phyloP scores from a whole-genome alignment of 2,113 vertebrate species.

The Anolis sagrei region DNA sequence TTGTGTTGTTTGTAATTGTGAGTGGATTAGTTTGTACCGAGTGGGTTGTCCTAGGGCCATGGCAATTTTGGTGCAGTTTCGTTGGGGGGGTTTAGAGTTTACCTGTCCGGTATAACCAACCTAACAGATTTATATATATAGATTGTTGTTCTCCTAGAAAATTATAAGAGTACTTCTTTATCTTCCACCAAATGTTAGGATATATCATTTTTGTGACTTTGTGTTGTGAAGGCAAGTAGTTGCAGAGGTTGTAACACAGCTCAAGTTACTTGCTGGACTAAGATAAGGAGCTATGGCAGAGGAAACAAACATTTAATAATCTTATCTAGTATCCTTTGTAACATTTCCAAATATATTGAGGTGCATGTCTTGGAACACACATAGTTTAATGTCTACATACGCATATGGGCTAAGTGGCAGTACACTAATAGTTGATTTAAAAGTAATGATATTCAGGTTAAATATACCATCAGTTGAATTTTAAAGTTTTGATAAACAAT shows the following conservation, averaged over 20 bases:
- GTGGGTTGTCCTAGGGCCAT: no score
- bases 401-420: background rate
- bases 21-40: no score
- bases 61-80: no score
- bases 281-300: background rate
- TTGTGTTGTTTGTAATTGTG: no score
- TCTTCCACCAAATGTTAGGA: background rate
- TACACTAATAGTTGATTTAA: no score
- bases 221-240: background rate
- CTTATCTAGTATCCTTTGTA: background rate
- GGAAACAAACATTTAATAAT: background rate
- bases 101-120: no score
- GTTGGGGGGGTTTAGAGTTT: no score
- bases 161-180: background rate
- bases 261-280: background rate
- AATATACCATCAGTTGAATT: background rate
- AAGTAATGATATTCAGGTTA: no score
- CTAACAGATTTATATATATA: no score
- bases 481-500: background rate
- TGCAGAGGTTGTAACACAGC: background rate
- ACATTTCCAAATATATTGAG: background rate
- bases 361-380: background rate
- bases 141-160: background rate
- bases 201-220: background rate
- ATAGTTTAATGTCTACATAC: background rate